Conservation (phyloP, 2,888 invertebrate genomes). For the Dryobotodes eremita region DNA sequence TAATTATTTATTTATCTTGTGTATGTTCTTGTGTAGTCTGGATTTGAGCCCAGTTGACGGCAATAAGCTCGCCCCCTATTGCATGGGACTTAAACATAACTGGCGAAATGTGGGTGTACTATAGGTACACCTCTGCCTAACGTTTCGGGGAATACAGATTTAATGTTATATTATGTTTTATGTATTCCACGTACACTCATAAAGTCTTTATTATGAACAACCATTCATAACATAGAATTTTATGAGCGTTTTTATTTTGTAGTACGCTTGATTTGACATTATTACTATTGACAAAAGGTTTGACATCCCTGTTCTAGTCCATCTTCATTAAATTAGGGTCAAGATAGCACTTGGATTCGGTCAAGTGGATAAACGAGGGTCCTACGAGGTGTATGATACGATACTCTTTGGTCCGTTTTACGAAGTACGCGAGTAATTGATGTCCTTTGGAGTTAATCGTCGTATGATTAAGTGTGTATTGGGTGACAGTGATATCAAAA, state of each 20-base stretch:
- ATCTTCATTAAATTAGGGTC: slow-evolving; percentile 53
- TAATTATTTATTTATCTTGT: too few relatives aligned
- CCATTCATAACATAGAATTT: background rate
- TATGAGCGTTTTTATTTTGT: background rate
- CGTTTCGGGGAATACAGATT: too few relatives aligned
- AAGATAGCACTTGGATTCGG: slow-evolving; percentile 43
- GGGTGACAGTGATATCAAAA: slow-evolving; percentile 12
- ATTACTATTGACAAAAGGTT: background rate
- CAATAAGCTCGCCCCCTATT: too few relatives aligned
- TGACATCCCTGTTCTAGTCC: slow-evolving; percentile 8
- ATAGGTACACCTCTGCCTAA: too few relatives aligned
- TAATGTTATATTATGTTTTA: too few relatives aligned
- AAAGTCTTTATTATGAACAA: background rate
- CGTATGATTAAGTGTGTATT: slow-evolving; percentile 45
- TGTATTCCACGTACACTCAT: too few relatives aligned
- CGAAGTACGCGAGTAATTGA: slow-evolving; percentile 11
- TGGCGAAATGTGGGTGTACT: too few relatives aligned
- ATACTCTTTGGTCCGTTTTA: slow-evolving; percentile 39
- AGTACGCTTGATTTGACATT: background rate
- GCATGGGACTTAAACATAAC: too few relatives aligned
- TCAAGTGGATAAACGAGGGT: slow-evolving; percentile 44
- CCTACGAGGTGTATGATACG: slow-evolving; percentile 45
- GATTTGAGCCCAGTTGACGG: too few relatives aligned
- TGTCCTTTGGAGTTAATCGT: slow-evolving; percentile 35
- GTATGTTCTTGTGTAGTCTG: too few relatives aligned